These are phyloP conservation scores for Spodoptera picta DNA, from an alignment of 2,888 invertebrate genomes.

Conservation along the genomic window DNA sequence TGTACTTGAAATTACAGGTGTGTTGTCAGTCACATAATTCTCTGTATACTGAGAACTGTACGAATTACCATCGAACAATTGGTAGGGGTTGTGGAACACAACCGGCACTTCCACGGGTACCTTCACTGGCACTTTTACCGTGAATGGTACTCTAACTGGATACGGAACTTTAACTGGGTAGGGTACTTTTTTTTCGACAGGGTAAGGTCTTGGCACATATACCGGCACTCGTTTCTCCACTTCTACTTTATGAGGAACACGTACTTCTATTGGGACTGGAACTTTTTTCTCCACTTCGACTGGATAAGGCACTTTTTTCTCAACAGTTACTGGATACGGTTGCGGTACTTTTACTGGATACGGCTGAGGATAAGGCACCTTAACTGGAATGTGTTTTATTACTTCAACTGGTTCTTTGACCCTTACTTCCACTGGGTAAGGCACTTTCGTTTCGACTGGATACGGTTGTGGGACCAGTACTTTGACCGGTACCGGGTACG, in stretches of 20 bases:
- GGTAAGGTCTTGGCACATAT: conserved; percentile 75
- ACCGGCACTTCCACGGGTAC: conserved; percentile 68
- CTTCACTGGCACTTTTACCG: conserved; percentile 66
- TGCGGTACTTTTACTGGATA: conserved; percentile 87
- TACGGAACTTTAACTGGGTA: conserved; percentile 81
- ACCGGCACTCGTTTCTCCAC: conserved; percentile 72
- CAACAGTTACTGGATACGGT: conserved; percentile 83
- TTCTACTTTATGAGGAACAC: conserved; percentile 61
- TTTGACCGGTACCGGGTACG: conserved; percentile 81
- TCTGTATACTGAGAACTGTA: conserved; percentile 26
- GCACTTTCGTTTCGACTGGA: conserved; percentile 88
- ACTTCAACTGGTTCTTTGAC: conserved; percentile 80
- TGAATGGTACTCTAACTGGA: conserved; percentile 71
- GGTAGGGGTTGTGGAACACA: conserved; percentile 69
- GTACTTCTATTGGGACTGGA: conserved; percentile 78
- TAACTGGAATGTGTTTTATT: conserved; percentile 79
- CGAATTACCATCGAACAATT: conserved; percentile 61
- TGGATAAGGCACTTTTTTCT: conserved; percentile 82
- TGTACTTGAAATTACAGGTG: conserved; percentile 46
- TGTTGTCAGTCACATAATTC: conserved; percentile 31
- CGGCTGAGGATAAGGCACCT: conserved; percentile 82
- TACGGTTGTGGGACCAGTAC: conserved; percentile 83
- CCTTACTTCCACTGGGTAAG: conserved; percentile 84
- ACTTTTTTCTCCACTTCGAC: conserved; percentile 85
- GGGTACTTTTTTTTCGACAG: conserved; percentile 74